phyloP scores from a whole-genome alignment of 1,140 invertebrate genomes.

The Hermetia illucens region DNA sequence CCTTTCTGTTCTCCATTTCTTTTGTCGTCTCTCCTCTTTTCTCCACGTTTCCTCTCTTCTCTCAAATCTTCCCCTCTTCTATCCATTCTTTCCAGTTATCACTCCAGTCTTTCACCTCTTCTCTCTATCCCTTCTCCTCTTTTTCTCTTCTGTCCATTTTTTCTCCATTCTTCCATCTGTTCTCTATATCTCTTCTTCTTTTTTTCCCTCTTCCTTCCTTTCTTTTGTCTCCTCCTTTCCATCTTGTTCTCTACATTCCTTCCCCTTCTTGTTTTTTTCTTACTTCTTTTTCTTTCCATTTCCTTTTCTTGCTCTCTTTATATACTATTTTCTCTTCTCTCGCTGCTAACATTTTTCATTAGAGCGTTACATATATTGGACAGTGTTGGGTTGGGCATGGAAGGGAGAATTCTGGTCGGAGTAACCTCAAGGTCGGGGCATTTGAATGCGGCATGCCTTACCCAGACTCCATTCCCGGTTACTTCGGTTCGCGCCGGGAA shows the following conservation, averaged over 20 bases:
- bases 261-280: neutral
- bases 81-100: neutral
- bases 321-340: conserved; percentile 9
- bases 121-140: neutral
- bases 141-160: neutral
- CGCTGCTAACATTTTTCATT: conserved; percentile 17
- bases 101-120: neutral
- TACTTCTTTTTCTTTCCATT: neutral
- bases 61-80: neutral
- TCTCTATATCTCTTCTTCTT: neutral
- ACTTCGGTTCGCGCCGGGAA: too few species aligned
- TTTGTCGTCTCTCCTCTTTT: neutral
- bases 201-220: conserved; percentile 2
- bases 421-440: too few species aligned
- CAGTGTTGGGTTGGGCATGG: too few species aligned
- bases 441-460: too few species aligned
- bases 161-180: neutral
- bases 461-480: too few species aligned
- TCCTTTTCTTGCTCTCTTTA: conserved; percentile 1
- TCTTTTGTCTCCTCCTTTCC: conserved; percentile 2
- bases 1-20: neutral
- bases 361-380: too few species aligned
- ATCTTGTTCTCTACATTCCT: neutral
- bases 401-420: too few species aligned
- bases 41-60: neutral